Conservation (phyloP, 2,113 vertebrate genomes). For the Cephalopholis sonnerati region DNA sequence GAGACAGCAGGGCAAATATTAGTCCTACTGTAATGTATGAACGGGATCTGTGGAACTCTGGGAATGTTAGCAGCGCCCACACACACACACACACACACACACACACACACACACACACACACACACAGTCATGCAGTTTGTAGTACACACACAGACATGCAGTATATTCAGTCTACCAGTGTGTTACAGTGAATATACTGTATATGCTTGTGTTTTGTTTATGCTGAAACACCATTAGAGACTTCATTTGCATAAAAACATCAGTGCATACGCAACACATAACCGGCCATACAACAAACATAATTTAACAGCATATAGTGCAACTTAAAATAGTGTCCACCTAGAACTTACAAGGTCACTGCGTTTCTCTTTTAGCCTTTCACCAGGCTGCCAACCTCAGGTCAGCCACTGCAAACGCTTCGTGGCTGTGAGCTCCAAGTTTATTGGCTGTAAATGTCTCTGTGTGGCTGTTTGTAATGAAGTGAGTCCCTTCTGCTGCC, state of each 20-base stretch:
- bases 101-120: constrained; percentile 10
- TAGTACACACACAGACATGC: not conserved
- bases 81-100: not conserved
- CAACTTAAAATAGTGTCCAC: no score
- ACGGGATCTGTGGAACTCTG: constrained; percentile 39
- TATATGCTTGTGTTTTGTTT: not conserved
- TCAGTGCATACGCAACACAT: no score
- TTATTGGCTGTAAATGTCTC: constrained; percentile 39
- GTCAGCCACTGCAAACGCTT: not conserved
- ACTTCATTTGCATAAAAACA: no score
- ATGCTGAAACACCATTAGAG: not conserved
- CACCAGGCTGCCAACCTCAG: not conserved
- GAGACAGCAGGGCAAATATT: constrained; percentile 64
- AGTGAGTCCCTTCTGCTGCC: not conserved
- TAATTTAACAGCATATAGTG: no score
- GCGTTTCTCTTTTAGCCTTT: not conserved
- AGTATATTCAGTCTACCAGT: not conserved
- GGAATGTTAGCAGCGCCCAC: constrained; percentile 19
- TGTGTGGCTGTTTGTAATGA: constrained; percentile 32
- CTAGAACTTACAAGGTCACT: not conserved
- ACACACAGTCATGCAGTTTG: not conserved
- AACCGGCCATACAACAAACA: no score
- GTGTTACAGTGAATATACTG: not conserved
- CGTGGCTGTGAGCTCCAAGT: constrained; percentile 12
- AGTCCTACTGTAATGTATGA: constrained; percentile 39